Percentiles rank a stretch among this genome's conserved stretches.
phyloP scores from a whole-genome alignment of 2,113 vertebrate genomes.

The Solenodon paradoxus region DNA sequence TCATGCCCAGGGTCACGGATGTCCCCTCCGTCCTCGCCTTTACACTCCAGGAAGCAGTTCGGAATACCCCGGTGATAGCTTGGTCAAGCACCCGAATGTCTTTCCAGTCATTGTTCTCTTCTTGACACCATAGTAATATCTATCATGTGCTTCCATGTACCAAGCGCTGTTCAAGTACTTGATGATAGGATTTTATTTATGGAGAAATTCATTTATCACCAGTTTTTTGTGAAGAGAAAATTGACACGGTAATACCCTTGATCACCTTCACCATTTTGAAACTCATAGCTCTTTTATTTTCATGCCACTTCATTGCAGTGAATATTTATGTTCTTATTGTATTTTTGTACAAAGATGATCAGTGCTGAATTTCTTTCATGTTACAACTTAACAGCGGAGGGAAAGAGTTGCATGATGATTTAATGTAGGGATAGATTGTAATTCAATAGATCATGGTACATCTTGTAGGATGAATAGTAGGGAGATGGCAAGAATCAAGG shows the following conservation, averaged over 20 bases:
- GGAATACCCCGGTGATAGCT: background rate
- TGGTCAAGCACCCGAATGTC: background rate
- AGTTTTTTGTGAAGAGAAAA: background rate
- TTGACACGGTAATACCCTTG: background rate
- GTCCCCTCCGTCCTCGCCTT: background rate
- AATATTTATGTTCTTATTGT: background rate
- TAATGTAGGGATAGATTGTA: background rate
- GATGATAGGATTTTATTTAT: background rate
- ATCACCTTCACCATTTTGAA: background rate
- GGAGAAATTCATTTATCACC: background rate
- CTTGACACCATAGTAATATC: background rate
- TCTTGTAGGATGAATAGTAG: background rate
- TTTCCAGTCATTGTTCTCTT: background rate
- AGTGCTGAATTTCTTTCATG: background rate
- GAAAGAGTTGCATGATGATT: background rate
- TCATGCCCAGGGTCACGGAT: rapidly evolving
- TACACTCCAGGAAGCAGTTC: background rate
- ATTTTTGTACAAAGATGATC: background rate
- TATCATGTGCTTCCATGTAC: background rate
- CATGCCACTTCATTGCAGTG: background rate
- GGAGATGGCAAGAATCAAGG: background rate
- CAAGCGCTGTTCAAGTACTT: background rate
- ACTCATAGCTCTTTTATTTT: background rate
- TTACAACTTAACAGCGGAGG: background rate
- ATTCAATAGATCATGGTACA: background rate